Base-by-base conservation (phyloP, 2,113 vertebrate genomes). In the Sinocyclocheilus grahami region DNA sequence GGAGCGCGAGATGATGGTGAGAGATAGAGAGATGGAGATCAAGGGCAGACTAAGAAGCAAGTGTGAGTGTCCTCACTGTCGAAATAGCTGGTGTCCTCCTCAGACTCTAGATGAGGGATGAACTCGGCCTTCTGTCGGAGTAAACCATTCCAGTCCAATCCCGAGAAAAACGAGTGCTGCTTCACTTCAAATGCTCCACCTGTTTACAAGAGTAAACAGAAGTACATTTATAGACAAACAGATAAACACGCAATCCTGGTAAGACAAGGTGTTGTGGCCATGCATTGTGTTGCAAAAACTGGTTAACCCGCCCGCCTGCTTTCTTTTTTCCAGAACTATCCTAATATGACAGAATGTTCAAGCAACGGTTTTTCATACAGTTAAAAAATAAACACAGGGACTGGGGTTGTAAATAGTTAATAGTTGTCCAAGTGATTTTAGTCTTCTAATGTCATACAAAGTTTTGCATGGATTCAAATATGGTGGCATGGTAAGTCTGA, bases 21-120 rank as follows among this genome's bases (percentile, higher is more conserved):
- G 37, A 79, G 51, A 86, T n/a, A 76, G 42, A 39, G 9, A 16
- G 69, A 53, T n/a, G 58, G 18, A 22, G 12, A 27, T 48, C n/a
- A 51, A 22, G 24, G 46, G 24, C 10, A 62, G 18, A 75, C n/a
- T 48, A 1, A 24, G 3, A 82, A 30, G 18, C 16, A 58, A 65
- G 24, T 24, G 65, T 53, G 18, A 58, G 51, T 18, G 11, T 84
- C 91, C 95, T 90, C 92, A 97, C 97, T 97, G 90, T 98, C 97
- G 58, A 98, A 98, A 92, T 98, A 98, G 93, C 97, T 98, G 89
- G 97, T 98, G 93, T 98, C 97, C 89, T 98, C 97, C 88, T 98
- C 97, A 0, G 97, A 98, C 90, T 98, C 97, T 77, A 98, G 92
- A 88, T 98, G 95, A 33, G 97, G 97, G 77, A 98, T 95, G 87